These are phyloP conservation scores for Danio tinwini DNA, from an alignment of 2,797 vertebrate genomes.

Conservation along the genomic window DNA sequence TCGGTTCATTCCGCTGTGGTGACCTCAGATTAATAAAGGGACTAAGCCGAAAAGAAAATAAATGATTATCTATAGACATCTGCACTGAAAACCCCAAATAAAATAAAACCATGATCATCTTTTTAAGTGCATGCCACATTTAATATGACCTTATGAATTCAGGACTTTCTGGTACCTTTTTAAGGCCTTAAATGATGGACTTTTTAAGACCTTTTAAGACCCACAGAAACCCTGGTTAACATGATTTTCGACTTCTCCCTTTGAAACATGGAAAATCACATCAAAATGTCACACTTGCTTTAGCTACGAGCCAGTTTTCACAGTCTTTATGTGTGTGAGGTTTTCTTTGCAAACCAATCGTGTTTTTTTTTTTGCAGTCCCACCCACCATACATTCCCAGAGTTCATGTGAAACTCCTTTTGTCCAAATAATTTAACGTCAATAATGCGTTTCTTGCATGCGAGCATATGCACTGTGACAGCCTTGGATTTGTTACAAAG, in stretches of 20 bases:
- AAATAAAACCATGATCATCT: no score
- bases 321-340: slow-evolving; percentile 32
- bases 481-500: neutral
- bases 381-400: slow-evolving; percentile 13
- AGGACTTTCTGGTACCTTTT: no score
- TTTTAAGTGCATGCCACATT: no score
- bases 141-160: no score
- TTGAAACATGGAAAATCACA: slow-evolving; percentile 34
- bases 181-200: no score
- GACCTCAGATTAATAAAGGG: no score
- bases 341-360: slow-evolving; percentile 19
- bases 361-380: slow-evolving; percentile 28
- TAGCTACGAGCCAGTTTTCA: slow-evolving; percentile 28
- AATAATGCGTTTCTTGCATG: slow-evolving; percentile 15
- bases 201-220: no score
- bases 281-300: slow-evolving; percentile 44
- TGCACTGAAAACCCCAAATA: no score
- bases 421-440: slow-evolving; percentile 18
- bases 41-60: no score
- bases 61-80: no score
- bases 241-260: slow-evolving; percentile 30
- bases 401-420: slow-evolving; percentile 19
- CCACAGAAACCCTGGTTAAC: slow-evolving; percentile 1
- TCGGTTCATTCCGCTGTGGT: no score
- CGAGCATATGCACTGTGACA: neutral